A percentile compares a stretch with the other conserved stretches of the same genome.
These are phyloP conservation scores for Catharus fuscescens DNA, from an alignment of 2,113 vertebrate genomes.

Conservation along the genomic window DNA sequence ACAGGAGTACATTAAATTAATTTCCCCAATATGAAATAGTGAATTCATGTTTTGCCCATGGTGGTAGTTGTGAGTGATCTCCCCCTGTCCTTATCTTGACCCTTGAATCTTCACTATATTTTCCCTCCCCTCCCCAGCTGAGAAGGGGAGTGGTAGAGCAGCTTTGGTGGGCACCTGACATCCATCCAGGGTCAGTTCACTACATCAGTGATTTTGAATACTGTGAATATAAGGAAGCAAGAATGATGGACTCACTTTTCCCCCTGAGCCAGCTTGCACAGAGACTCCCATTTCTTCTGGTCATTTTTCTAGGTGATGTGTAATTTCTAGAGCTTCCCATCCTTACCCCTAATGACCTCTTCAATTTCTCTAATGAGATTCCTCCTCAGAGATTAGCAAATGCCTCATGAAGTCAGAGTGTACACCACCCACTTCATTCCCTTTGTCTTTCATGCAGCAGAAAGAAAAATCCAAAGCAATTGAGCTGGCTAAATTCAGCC, in stretches of 20 bases:
- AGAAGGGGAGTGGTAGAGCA: neutral
- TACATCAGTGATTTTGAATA: neutral
- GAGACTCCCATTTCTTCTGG: neutral
- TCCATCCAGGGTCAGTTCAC: neutral
- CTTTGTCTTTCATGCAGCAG: neutral
- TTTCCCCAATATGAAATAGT: neutral
- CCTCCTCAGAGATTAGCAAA: constrained; percentile 33
- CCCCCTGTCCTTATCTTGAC: neutral
- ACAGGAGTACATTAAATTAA: neutral
- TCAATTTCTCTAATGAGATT: constrained; percentile 34
- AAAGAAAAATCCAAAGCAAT: neutral
- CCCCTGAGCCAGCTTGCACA: neutral
- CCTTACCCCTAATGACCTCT: neutral
- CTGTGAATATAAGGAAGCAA: neutral
- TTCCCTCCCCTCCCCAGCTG: neutral
- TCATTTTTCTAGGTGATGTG: neutral
- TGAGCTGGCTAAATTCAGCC: neutral
- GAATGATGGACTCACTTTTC: neutral
- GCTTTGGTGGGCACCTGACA: neutral
- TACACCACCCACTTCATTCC: neutral
- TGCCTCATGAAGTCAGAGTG: neutral
- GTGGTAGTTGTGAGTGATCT: neutral
- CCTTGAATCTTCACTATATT: neutral
- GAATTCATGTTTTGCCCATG: neutral
- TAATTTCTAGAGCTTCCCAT: constrained; percentile 5